Evolutionary conservation across 2,888 invertebrate species (phyloP), one percentile per base, ranked within the genome.

Genomic region (Ophion slaviceki): DNA sequence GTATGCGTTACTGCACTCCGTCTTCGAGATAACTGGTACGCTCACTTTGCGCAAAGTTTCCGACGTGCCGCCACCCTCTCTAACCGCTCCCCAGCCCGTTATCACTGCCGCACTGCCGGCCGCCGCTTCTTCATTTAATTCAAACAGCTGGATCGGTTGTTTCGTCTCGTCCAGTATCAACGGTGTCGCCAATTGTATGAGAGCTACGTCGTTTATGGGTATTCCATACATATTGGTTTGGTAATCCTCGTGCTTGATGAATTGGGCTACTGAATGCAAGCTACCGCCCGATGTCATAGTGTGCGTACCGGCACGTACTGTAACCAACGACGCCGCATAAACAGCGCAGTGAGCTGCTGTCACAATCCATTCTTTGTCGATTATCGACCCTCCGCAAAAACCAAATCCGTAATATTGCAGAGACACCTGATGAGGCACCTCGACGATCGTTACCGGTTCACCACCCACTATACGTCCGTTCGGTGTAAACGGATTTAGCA

Each of bases 261-360:
- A 91, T 24, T 80, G 53, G 0, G 78, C 72, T 0, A 96, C 95
- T 20, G 93, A 92, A n/a, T 95, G 91, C 0, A 96, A 6, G 64
- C 94, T 89, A 0, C 96, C 96, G 0, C 95, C 95, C 0, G 89
- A 81, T 0, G 91, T 89, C 32, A 92, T 94, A 47, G 94, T 94
- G 0, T 95, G 95, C 1, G 95, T 86, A 5, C 91, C 91, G 0
- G 89, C 89, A 2, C 96, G 95, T 0, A 96, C 91, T 0, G 80
- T 86, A 0, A 90, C 75, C 28, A n/a, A 67, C 5, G 40, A 53
- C 0, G 71, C 80, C 24, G 72, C 61, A 45, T 85, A 89, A 57
- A 36, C 82, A 94, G 95, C 91, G 87, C 96, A 96, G 88, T 96
- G 96, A 1, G 95, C 96, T 6, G 96, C 96, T 0, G 96, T 96